A percentile compares a stretch with the other conserved stretches of the same genome.
These are phyloP conservation scores for Orchesellides sinensis DNA, from an alignment of 2,888 invertebrate species.

Conservation along the genomic window DNA sequence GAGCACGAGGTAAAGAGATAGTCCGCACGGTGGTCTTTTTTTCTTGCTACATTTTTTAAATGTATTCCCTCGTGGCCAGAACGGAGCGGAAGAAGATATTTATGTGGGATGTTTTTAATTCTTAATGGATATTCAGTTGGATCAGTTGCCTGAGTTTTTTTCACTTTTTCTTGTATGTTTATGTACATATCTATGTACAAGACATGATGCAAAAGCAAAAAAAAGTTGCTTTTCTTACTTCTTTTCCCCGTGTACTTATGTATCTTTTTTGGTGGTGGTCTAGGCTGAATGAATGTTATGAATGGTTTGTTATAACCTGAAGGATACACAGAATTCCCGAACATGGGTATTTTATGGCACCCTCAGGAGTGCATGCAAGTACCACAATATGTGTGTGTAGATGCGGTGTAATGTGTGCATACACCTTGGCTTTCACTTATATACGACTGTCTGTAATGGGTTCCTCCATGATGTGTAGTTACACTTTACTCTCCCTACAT, in stretches of 20 bases:
- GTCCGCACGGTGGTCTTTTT: constrained; percentile 65
- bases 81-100: constrained; percentile 72
- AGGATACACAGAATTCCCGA: constrained; percentile 57
- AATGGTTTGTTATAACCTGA: constrained; percentile 56
- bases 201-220: constrained; percentile 11
- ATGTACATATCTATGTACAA: constrained; percentile 22
- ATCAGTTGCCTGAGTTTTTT: constrained; percentile 68
- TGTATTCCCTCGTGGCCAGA: constrained; percentile 70
- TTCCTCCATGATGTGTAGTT: constrained; percentile 16
- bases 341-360: constrained; percentile 73
- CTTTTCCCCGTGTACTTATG: not conserved
- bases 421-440: constrained; percentile 55
- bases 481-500: constrained; percentile 36
- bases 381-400: constrained; percentile 55
- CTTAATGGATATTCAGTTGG: constrained; percentile 74
- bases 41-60: constrained; percentile 67
- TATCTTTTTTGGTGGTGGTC: constrained; percentile 25
- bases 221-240: constrained; percentile 8
- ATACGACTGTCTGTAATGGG: constrained; percentile 47
- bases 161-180: constrained; percentile 36
- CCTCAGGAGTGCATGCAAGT: constrained; percentile 68
- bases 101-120: constrained; percentile 75
- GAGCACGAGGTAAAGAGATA: constrained; percentile 13
- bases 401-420: constrained; percentile 24
- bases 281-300: constrained; percentile 47